Conservation (phyloP, 1,140 invertebrate genomes). For the Anastatus disparis region DNA sequence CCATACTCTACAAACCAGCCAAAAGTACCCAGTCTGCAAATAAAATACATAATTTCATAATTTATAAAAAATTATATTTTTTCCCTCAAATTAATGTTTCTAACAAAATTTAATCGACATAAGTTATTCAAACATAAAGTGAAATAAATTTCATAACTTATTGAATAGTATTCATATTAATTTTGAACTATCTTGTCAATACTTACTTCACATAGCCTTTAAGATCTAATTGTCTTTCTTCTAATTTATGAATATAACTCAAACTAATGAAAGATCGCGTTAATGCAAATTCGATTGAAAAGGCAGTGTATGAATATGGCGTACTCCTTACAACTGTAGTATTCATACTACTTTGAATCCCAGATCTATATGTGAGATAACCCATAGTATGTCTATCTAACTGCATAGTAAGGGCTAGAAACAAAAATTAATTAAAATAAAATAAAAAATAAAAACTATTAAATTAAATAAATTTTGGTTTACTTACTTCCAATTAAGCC, state of each 20-base stretch:
- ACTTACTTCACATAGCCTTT: constrained; percentile 82
- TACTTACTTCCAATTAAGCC: constrained; percentile 78
- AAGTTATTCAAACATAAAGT: no score
- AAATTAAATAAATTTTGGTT: constrained; percentile 1
- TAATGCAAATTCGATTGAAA: constrained; percentile 82
- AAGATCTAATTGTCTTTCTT: constrained; percentile 81
- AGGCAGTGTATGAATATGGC: constrained; percentile 71
- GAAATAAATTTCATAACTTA: no score
- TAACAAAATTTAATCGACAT: no score
- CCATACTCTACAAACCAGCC: constrained; percentile 90
- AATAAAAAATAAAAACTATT: constrained; percentile 24
- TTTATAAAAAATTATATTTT: constrained; percentile 23
- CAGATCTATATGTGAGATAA: constrained; percentile 85
- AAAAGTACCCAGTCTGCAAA: constrained; percentile 82
- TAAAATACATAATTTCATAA: constrained; percentile 3
- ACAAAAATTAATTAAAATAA: constrained; percentile 42
- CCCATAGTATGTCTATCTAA: constrained; percentile 87
- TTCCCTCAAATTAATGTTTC: constrained; percentile 4
- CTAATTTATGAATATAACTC: constrained; percentile 81
- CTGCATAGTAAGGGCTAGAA: constrained; percentile 82
- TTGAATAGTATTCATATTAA: no score
- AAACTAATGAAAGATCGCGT: constrained; percentile 82
- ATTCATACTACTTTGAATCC: constrained; percentile 78
- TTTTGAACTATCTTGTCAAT: no score
- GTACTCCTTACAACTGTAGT: constrained; percentile 82